phyloP scores from a whole-genome alignment of 2,113 vertebrate species.

The Etheostoma cragini region DNA sequence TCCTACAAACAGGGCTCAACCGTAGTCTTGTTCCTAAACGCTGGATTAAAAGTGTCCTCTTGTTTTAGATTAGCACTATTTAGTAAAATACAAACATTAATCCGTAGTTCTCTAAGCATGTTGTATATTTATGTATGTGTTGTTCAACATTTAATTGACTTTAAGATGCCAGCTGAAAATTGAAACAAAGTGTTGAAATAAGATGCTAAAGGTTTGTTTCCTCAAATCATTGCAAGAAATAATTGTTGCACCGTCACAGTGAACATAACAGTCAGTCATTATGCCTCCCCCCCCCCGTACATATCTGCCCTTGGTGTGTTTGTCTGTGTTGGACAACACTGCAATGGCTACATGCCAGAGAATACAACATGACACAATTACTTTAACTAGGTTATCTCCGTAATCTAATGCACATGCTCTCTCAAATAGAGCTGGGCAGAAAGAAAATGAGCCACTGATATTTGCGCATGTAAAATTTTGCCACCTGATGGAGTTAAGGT shows the following conservation, averaged over 20 bases:
- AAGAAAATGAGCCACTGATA: slow-evolving; percentile 29
- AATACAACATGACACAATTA: slow-evolving; percentile 63
- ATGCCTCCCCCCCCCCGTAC: neutral
- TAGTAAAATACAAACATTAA: neutral
- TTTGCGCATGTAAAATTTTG: slow-evolving; percentile 21
- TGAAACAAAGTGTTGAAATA: neutral
- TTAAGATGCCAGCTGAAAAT: neutral
- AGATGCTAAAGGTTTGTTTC: neutral
- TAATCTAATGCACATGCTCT: slow-evolving; percentile 73
- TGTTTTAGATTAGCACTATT: neutral
- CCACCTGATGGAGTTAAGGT: slow-evolving; percentile 6
- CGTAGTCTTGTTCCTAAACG: neutral
- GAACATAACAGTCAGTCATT: neutral
- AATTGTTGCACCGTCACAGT: neutral
- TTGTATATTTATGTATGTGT: neutral
- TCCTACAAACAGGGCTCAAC: slow-evolving; percentile 40
- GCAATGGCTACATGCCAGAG: slow-evolving; percentile 46
- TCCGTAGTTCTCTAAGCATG: neutral
- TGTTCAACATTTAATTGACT: neutral
- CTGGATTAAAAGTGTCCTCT: neutral
- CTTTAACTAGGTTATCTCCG: slow-evolving; percentile 67
- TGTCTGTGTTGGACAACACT: neutral
- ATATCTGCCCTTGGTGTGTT: neutral
- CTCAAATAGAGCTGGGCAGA: slow-evolving; percentile 33
- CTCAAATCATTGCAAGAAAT: neutral